phyloP scores from a whole-genome alignment of 2,888 invertebrate genomes.

The Chalcosyrphus nemorum region DNA sequence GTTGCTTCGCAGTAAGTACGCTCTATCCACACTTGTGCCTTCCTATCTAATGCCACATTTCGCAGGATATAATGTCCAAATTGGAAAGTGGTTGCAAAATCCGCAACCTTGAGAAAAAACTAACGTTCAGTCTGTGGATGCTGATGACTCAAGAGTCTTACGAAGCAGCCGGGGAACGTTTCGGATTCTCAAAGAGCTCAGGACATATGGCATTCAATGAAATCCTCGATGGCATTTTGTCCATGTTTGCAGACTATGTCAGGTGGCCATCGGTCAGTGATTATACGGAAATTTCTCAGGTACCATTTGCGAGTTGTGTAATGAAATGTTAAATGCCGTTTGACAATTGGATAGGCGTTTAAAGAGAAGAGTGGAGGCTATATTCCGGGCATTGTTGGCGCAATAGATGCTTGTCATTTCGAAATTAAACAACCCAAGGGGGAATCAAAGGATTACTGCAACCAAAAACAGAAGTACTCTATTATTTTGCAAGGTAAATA shows the following conservation, averaged over 20 bases:
- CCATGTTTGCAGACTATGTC: constrained; percentile 21
- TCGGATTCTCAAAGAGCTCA: constrained; percentile 5
- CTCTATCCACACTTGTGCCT: no score
- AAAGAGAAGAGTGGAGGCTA: constrained; percentile 27
- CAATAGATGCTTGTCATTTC: constrained; percentile 35
- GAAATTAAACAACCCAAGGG: constrained; percentile 19
- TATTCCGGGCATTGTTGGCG: constrained; percentile 42
- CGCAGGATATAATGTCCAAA: constrained; percentile 42
- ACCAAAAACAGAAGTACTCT: not conserved
- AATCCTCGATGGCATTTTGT: constrained; percentile 5
- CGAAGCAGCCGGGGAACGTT: constrained; percentile 2
- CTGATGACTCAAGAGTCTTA: constrained; percentile 4
- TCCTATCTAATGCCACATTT: no score
- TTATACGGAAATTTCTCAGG: constrained; percentile 34
- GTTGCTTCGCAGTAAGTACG: constrained; percentile 35
- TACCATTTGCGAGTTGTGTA: not conserved
- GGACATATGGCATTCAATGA: constrained; percentile 23
- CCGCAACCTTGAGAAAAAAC: constrained; percentile 14
- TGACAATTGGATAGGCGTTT: constrained; percentile 19
- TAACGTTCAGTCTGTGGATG: constrained; percentile 30
- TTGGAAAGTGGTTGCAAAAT: not conserved
- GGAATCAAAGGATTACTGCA: not conserved
- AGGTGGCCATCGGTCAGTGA: constrained; percentile 30
- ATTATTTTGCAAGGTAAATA: constrained; percentile 41
- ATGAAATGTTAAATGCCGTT: no score